A percentile compares a stretch with the other conserved stretches of the same genome.
These are phyloP conservation scores for cat (Felis catus) DNA, from an alignment of 2,113 vertebrate species.

Conservation along the genomic window DNA sequence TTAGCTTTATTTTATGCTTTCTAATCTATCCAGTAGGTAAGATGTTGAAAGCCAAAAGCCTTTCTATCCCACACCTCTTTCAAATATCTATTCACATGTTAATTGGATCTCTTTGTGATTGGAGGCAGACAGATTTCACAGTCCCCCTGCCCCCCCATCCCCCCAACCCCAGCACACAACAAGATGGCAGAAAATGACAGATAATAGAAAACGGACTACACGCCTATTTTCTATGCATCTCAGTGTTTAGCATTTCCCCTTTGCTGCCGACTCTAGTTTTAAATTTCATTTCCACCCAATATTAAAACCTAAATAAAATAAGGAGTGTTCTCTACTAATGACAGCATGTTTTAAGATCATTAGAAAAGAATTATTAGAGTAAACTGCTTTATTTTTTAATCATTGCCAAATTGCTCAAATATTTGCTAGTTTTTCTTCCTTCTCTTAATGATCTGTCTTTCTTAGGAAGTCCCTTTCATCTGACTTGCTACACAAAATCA, in stretches of 20 bases:
- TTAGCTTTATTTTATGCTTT: constrained; percentile 43
- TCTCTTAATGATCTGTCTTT: constrained; percentile 46
- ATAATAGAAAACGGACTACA: not conserved
- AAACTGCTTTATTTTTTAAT: not conserved
- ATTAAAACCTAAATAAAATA: constrained; percentile 43
- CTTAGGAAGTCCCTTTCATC: constrained; percentile 68
- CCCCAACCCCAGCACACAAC: not conserved
- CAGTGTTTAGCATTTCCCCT: not conserved
- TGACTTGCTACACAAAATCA: constrained; percentile 66
- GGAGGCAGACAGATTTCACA: not conserved
- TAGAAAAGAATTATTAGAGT: constrained; percentile 10
- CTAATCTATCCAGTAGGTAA: constrained; percentile 48
- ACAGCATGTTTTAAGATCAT: constrained; percentile 15
- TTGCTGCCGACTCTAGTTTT: constrained; percentile 14
- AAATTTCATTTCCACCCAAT: not conserved
- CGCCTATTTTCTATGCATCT: not conserved
- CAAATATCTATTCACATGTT: constrained; percentile 57
- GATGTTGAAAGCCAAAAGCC: constrained; percentile 32
- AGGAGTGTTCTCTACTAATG: not conserved
- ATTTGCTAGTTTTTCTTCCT: constrained; percentile 12
- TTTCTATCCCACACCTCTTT: not conserved
- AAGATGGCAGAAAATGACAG: constrained; percentile 3
- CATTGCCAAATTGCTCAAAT: constrained; percentile 29
- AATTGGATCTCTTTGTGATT: constrained; percentile 36
- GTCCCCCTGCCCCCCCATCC: not conserved